Percentiles rank a stretch among this genome's conserved stretches.
phyloP scores from a whole-genome alignment of 1,140 invertebrate genomes.

The Aricia agestis region DNA sequence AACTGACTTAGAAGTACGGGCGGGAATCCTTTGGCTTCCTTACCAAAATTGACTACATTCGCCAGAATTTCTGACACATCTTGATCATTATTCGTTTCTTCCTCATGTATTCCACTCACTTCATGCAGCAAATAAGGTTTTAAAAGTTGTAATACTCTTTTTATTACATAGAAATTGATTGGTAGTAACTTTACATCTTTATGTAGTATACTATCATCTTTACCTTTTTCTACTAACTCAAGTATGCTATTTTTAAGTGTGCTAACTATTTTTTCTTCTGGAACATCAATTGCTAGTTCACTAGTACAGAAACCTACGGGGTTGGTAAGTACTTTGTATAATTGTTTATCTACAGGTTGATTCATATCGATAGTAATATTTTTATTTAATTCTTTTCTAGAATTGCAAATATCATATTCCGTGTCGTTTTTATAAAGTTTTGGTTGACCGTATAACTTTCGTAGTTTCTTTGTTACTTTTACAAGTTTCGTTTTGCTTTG shows the following conservation, averaged over 20 bases:
- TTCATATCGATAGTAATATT: slow-evolving; percentile 47
- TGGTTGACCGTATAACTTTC: slow-evolving; percentile 55
- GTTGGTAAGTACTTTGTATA: slow-evolving; percentile 35
- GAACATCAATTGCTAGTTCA: slow-evolving; percentile 48
- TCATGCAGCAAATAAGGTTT: slow-evolving; percentile 40
- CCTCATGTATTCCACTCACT: slow-evolving; percentile 28
- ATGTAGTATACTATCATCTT: slow-evolving; percentile 28
- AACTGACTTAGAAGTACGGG: slow-evolving; percentile 43
- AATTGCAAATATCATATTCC: slow-evolving; percentile 42
- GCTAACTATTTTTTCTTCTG: slow-evolving; percentile 37
- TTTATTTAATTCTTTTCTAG: slow-evolving; percentile 40
- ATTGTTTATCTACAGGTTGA: slow-evolving; percentile 47
- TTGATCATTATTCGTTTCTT: slow-evolving; percentile 14
- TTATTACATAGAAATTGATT: slow-evolving; percentile 55
- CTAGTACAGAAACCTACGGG: slow-evolving; percentile 31
- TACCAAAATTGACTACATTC: slow-evolving; percentile 40
- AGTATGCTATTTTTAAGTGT: slow-evolving; percentile 35
- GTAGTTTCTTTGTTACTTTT: slow-evolving; percentile 57
- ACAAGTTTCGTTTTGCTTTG: slow-evolving; percentile 37
- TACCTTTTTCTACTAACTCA: slow-evolving; percentile 32
- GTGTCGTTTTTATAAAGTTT: slow-evolving; percentile 48
- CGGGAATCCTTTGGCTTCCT: slow-evolving; percentile 44
- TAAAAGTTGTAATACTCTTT: slow-evolving; percentile 54
- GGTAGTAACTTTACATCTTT: slow-evolving; percentile 52
- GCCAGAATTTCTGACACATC: slow-evolving; percentile 34